Conservation (phyloP, 2,888 invertebrate species). For the Notodromas monacha region DNA sequence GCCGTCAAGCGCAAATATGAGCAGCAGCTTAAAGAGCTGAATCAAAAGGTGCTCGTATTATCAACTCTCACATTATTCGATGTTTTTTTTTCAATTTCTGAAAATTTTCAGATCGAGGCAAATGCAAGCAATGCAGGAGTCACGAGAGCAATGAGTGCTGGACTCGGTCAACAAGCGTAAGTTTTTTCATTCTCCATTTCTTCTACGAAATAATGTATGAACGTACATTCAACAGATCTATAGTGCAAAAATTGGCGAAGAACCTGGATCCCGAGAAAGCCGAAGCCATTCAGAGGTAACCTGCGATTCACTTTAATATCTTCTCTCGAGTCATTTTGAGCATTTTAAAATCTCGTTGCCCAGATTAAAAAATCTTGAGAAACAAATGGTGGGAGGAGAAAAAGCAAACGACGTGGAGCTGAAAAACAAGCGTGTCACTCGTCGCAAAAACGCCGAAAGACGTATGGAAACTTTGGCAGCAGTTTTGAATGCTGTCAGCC, state of each 20-base stretch:
- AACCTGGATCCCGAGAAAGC: slow-evolving; percentile 21
- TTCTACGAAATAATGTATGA: too few relatives aligned
- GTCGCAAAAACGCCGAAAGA: slow-evolving; percentile 33
- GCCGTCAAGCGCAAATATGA: slow-evolving; percentile 23
- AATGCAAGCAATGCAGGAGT: too few relatives aligned
- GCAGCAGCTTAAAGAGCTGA: slow-evolving; percentile 16
- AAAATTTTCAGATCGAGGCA: too few relatives aligned
- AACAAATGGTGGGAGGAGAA: slow-evolving; percentile 45
- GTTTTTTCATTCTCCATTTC: too few relatives aligned
- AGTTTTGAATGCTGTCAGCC: slow-evolving; percentile 22
- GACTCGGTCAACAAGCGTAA: too few relatives aligned
- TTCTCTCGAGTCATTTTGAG: not conserved
- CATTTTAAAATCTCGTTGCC: slow-evolving; percentile 12
- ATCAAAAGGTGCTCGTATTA: slow-evolving; percentile 16
- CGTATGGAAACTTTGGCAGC: slow-evolving; percentile 22
- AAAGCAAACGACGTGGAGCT: slow-evolving; percentile 32
- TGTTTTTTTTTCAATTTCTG: too few relatives aligned
- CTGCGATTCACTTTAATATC: slow-evolving; percentile 5
- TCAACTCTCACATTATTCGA: too few relatives aligned
- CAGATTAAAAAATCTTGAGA: slow-evolving; percentile 28
- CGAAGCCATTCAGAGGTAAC: slow-evolving; percentile 6
- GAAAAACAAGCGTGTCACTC: slow-evolving; percentile 29
- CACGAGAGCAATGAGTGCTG: too few relatives aligned
- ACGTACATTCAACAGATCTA: too few relatives aligned
- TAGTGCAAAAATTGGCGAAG: too few relatives aligned